Evolutionary conservation across 64 coral and sea anemone species (phyloP).

Genomic region (Pocillopora damicornis): DNA sequence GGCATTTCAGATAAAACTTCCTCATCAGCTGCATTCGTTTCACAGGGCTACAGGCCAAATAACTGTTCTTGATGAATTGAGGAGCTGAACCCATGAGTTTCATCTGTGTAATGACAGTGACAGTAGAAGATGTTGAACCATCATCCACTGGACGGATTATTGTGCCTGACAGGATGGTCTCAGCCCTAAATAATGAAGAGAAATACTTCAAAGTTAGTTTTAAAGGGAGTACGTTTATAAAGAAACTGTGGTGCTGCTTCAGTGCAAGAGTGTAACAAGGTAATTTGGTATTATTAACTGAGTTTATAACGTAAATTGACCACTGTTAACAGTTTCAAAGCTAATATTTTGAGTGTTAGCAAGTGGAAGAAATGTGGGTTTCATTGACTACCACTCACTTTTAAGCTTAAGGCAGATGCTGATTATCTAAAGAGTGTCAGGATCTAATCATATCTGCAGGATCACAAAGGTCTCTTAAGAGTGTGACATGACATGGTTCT

Average conservation of each 20-base stretch:
- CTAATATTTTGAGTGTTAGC: no score
- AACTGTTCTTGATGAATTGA: slow-evolving; percentile 39
- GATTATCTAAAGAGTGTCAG: no score
- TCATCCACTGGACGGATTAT: slow-evolving; percentile 28
- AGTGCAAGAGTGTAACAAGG: not conserved
- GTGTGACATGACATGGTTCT: no score
- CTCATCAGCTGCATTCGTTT: slow-evolving; percentile 32
- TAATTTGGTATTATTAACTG: no score
- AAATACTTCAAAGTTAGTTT: not conserved
- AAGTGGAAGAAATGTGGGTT: no score
- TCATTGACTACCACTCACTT: no score
- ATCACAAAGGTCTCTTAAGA: no score
- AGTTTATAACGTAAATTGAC: no score
- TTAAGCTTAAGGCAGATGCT: no score
- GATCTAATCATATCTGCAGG: no score
- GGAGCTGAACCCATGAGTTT: slow-evolving; percentile 27
- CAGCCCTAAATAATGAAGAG: not conserved
- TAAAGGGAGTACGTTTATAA: no score
- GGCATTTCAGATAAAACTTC: slow-evolving; percentile 34
- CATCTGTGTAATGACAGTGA: slow-evolving; percentile 33
- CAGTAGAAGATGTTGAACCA: slow-evolving; percentile 22
- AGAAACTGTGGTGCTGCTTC: not conserved
- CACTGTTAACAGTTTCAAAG: no score
- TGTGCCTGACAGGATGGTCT: slow-evolving; percentile 29
- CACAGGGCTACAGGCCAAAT: slow-evolving; percentile 19